These are phyloP conservation scores for Nymphalis c-album DNA, from an alignment of 2,888 invertebrate species.

Conservation along the genomic window DNA sequence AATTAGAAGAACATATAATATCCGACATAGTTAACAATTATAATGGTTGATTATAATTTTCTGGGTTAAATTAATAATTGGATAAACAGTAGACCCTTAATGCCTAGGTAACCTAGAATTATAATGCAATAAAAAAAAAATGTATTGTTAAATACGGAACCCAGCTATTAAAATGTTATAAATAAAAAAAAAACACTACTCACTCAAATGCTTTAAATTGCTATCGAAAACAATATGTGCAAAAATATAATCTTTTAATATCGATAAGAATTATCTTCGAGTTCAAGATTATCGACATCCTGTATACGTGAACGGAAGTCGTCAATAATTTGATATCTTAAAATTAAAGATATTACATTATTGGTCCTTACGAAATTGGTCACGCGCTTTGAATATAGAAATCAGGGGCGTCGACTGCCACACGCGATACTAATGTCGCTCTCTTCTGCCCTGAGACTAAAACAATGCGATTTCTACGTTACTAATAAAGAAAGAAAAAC, in stretches of 20 bases:
- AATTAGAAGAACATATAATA: too few species aligned
- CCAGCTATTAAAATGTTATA: too few species aligned
- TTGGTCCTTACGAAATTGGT: constrained; percentile 51
- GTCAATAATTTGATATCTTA: constrained; percentile 36
- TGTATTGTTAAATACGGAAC: too few species aligned
- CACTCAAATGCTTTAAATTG: too few species aligned
- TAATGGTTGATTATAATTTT: too few species aligned
- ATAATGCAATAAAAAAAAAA: too few species aligned
- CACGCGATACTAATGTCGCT: constrained; percentile 67
- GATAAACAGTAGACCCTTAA: too few species aligned
- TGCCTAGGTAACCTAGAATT: too few species aligned
- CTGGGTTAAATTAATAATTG: too few species aligned
- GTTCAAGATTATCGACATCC: constrained; percentile 39
- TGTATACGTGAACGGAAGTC: constrained; percentile 39
- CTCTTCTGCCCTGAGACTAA: constrained; percentile 66
- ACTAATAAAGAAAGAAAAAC: constrained; percentile 41
- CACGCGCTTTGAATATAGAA: constrained; percentile 68
- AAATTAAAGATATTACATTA: constrained; percentile 58
- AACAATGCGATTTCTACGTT: constrained; percentile 69
- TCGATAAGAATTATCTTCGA: constrained; percentile 20
- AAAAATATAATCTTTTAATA: constrained; percentile 2
- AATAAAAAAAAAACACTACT: too few species aligned
- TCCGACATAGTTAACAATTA: too few species aligned
- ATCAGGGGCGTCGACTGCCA: constrained; percentile 67
- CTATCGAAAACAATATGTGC: constrained; percentile 1